These are phyloP conservation scores for Sebastes umbrosus DNA, from an alignment of 2,797 vertebrate species.

Conservation along the genomic window DNA sequence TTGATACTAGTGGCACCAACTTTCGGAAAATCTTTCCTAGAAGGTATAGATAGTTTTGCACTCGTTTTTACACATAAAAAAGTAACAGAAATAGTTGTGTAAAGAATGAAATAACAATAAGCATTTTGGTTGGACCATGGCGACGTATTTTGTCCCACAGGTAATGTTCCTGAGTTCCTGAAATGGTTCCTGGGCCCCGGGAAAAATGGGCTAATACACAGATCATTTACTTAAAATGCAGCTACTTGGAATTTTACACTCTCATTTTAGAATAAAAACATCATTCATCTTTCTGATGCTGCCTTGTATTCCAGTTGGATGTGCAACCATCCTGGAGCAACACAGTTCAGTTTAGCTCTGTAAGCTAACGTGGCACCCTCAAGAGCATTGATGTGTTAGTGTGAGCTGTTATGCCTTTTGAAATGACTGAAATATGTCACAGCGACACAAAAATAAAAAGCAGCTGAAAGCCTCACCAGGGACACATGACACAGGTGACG, in stretches of 20 bases:
- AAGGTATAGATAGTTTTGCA: neutral
- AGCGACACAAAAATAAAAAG: slow-evolving; percentile 17
- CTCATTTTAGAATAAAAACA: neutral
- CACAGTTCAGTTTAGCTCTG: neutral
- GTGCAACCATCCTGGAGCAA: neutral
- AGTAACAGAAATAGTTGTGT: neutral
- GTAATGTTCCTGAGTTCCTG: neutral
- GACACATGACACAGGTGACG: slow-evolving; percentile 52
- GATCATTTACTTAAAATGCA: neutral
- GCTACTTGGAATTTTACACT: neutral
- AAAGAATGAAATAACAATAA: neutral
- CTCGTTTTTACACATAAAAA: neutral
- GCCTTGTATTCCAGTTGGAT: neutral
- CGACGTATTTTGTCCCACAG: neutral
- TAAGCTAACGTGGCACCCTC: slow-evolving; percentile 6
- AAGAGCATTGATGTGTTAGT: slow-evolving; percentile 42
- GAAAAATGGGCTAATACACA: neutral
- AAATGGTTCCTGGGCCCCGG: neutral
- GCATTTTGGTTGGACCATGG: neutral
- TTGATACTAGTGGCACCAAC: neutral
- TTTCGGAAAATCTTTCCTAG: neutral
- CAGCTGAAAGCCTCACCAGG: slow-evolving; percentile 34
- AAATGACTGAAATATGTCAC: slow-evolving; percentile 44
- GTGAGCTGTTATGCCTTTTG: slow-evolving; percentile 40
- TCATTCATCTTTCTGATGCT: neutral